These are phyloP conservation scores for Dysidea cf. avara DNA, from an alignment of 37 sponge, comb jelly and placozoan species.

Conservation along the genomic window DNA sequence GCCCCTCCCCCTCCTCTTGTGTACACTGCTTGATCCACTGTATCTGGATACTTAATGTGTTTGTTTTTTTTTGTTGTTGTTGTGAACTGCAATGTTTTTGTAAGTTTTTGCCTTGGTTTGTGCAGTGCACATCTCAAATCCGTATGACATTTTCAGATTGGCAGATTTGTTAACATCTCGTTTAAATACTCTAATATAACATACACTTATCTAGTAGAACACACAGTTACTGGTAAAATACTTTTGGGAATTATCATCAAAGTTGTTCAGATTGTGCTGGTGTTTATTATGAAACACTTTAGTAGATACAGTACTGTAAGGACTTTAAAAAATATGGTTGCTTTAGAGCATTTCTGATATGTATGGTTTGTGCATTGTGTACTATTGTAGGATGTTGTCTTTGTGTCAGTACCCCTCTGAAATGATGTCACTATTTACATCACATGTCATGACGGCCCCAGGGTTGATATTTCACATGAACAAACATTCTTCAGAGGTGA, in stretches of 20 bases:
- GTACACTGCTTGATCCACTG: background rate
- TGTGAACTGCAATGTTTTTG: background rate
- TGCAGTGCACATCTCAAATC: no score
- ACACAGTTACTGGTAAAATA: no score
- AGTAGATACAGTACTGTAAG: no score
- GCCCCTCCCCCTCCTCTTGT: background rate
- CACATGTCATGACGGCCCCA: conserved; percentile 47
- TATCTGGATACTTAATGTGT: background rate
- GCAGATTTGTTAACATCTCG: background rate
- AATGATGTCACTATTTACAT: conserved; percentile 44
- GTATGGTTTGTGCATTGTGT: no score
- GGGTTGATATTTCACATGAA: conserved; percentile 45
- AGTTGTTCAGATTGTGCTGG: no score
- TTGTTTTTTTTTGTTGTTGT: background rate
- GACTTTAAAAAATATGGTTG: no score
- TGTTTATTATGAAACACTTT: no score
- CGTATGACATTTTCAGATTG: background rate
- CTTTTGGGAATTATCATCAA: no score
- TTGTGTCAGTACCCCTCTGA: conserved; percentile 43
- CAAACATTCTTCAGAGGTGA: conserved; percentile 55
- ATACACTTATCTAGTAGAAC: no score
- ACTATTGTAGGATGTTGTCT: conserved; percentile 27
- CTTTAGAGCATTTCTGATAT: no score
- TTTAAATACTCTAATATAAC: no score
- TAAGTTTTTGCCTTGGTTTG: background rate